phyloP scores from a whole-genome alignment of 2,113 vertebrate genomes.

The Limanda limanda region DNA sequence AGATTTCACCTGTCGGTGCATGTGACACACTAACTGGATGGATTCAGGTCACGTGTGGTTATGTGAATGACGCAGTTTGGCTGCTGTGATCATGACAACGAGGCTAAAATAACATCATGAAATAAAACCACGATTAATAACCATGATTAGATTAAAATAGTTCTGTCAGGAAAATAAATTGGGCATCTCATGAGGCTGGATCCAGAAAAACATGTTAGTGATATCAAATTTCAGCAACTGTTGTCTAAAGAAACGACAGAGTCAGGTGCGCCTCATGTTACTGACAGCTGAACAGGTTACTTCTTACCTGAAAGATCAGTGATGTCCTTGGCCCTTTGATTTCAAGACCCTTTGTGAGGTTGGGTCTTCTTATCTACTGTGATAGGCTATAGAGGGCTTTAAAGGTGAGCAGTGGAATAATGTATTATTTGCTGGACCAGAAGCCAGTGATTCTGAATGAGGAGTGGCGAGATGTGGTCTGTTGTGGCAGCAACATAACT shows the following conservation, averaged over 20 bases:
- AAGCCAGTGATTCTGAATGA: too few species aligned
- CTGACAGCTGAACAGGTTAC: not conserved
- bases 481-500: too few species aligned
- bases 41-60: not conserved
- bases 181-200: not conserved
- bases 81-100: conserved; percentile 24
- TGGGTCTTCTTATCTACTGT: not conserved
- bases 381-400: not conserved
- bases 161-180: not conserved
- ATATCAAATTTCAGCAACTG: not conserved
- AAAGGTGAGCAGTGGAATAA: too few species aligned
- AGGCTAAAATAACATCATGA: not conserved
- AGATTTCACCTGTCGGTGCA: not conserved
- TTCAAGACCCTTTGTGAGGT: too few species aligned
- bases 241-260: too few species aligned
- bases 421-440: too few species aligned
- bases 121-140: not conserved
- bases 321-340: not conserved
- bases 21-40: not conserved
- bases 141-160: not conserved
- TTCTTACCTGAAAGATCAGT: too few species aligned
- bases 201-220: too few species aligned
- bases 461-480: too few species aligned
- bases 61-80: not conserved
- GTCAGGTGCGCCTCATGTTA: not conserved